Conservation (phyloP, 2,797 vertebrate species). For the Rhinophrynus dorsalis region DNA sequence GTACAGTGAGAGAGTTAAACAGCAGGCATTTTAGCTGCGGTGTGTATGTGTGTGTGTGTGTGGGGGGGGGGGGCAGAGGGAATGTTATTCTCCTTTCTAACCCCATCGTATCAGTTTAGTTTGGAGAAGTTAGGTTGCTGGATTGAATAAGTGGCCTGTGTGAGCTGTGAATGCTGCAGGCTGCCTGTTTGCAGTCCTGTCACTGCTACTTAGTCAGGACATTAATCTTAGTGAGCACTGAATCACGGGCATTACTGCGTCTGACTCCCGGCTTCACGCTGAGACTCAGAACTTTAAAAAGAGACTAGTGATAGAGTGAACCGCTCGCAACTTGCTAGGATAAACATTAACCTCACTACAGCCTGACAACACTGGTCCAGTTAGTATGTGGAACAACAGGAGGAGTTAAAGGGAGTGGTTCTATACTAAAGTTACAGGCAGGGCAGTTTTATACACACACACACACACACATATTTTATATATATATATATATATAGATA, state of each 20-base stretch:
- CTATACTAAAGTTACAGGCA: too few relatives aligned
- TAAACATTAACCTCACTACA: slow-evolving; percentile 8
- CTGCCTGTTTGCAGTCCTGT: slow-evolving; percentile 13
- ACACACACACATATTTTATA: too few relatives aligned
- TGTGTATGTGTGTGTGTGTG: too few relatives aligned
- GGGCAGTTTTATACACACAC: too few relatives aligned
- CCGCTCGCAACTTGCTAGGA: background rate
- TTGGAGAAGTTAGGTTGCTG: slow-evolving; percentile 16
- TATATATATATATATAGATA: too few relatives aligned
- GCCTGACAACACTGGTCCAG: background rate
- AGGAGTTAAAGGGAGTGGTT: too few relatives aligned
- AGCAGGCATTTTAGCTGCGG: background rate
- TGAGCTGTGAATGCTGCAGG: background rate
- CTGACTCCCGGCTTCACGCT: slow-evolving; percentile 26
- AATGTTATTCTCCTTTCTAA: slow-evolving; percentile 22
- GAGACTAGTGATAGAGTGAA: slow-evolving; percentile 3
- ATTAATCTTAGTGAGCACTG: slow-evolving; percentile 25
- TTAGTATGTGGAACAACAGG: background rate
- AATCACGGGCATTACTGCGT: slow-evolving; percentile 18
- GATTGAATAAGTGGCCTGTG: slow-evolving; percentile 35
- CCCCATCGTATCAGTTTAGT: slow-evolving; percentile 21
- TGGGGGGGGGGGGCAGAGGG: background rate
- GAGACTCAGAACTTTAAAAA: background rate
- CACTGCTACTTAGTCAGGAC: slow-evolving; percentile 24
- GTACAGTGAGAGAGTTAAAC: slow-evolving; percentile 18